Conservation (phyloP, 2,797 vertebrate species). For the Sus cebifrons region DNA sequence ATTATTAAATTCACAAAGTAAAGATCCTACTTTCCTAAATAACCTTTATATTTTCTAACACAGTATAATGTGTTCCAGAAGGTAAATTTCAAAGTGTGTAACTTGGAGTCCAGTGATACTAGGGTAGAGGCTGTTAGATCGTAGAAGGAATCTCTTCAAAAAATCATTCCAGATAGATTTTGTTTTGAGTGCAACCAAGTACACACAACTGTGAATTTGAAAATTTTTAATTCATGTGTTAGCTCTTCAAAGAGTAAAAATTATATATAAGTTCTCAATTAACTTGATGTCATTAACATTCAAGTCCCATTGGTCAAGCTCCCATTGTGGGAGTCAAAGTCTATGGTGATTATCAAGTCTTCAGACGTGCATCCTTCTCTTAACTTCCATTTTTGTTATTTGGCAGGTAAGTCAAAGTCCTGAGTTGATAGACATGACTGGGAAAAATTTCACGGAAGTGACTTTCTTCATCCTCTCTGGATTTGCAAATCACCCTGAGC, state of each 20-base stretch:
- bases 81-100: too few species aligned
- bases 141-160: too few species aligned
- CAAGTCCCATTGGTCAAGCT: background rate
- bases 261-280: background rate
- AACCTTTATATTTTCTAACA: too few species aligned
- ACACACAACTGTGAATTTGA: too few species aligned
- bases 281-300: background rate
- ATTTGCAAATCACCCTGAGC: slow-evolving; percentile 60
- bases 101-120: too few species aligned
- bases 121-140: too few species aligned
- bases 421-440: slow-evolving; percentile 31
- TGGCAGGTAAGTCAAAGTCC: background rate
- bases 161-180: too few species aligned
- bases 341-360: background rate
- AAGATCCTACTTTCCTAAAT: too few species aligned
- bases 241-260: background rate
- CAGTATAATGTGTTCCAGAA: too few species aligned
- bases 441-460: slow-evolving; percentile 29
- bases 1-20: too few species aligned
- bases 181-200: too few species aligned
- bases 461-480: background rate
- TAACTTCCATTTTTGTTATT: background rate
- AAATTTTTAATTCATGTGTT: too few species aligned
- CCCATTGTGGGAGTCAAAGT: background rate
- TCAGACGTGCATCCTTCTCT: background rate